Percentiles rank a stretch among this genome's conserved stretches.
phyloP scores from a whole-genome alignment of 1,140 invertebrate genomes.

The Bicyclus anynana region DNA sequence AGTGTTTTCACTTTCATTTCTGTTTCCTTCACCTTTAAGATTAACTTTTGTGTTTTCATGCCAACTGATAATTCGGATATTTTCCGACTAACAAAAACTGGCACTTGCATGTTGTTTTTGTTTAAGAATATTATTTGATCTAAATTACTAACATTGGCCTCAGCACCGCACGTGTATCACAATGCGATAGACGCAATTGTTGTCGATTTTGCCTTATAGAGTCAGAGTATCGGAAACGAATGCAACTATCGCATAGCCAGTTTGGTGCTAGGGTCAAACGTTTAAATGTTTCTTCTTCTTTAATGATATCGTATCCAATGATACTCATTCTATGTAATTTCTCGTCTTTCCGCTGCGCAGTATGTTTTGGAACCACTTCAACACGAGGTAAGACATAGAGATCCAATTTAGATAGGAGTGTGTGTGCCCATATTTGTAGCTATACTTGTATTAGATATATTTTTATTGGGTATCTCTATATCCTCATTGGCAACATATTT shows the following conservation, averaged over 20 bases:
- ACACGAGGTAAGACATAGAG: constrained; percentile 92
- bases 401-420: constrained; percentile 46
- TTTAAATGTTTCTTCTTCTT: constrained; percentile 45
- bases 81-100: constrained; percentile 23
- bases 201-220: too few species aligned
- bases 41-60: constrained; percentile 16
- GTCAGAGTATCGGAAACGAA: too few species aligned
- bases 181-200: background rate
- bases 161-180: background rate
- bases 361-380: constrained; percentile 99
- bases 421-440: constrained; percentile 34
- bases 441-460: constrained; percentile 24
- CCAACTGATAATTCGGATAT: constrained; percentile 20
- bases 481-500: constrained; percentile 42
- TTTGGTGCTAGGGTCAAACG: constrained; percentile 21
- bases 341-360: constrained; percentile 85
- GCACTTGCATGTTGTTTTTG: constrained; percentile 59
- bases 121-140: constrained; percentile 31
- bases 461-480: constrained; percentile 34
- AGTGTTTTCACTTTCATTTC: constrained; percentile 61
- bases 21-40: constrained; percentile 38
- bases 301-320: constrained; percentile 53
- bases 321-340: constrained; percentile 72
- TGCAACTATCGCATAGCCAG: too few species aligned
- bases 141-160: constrained; percentile 4